Conservation (phyloP, 2,113 vertebrate species). For the Ramphastos sulfuratus region DNA sequence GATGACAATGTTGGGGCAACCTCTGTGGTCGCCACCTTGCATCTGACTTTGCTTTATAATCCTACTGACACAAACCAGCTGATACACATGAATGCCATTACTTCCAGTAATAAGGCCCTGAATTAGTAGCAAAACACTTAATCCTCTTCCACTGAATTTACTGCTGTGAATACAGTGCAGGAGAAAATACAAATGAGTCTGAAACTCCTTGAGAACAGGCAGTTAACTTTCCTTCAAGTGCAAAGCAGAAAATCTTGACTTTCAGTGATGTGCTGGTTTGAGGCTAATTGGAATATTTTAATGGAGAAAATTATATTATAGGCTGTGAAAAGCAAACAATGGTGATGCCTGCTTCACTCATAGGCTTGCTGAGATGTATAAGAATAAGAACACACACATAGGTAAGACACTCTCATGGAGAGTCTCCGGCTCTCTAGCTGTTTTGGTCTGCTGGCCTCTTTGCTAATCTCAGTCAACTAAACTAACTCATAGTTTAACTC, state of each 20-base stretch:
- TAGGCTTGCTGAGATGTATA: too few species aligned
- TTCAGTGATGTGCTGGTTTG: neutral
- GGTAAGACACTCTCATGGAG: too few species aligned
- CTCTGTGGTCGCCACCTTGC: neutral
- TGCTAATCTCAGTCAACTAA: too few species aligned
- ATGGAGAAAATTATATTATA: too few species aligned
- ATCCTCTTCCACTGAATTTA: slow-evolving; percentile 16
- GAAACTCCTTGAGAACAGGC: neutral
- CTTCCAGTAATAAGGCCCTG: neutral
- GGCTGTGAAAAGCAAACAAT: too few species aligned
- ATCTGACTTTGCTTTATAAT: neutral
- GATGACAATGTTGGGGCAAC: neutral
- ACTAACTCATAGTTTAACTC: too few species aligned
- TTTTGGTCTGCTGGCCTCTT: too few species aligned
- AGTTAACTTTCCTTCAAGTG: neutral
- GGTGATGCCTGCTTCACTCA: too few species aligned
- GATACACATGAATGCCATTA: neutral
- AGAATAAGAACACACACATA: too few species aligned
- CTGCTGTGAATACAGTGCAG: neutral
- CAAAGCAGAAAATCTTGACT: neutral
- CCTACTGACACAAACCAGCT: neutral
- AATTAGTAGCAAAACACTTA: slow-evolving; percentile 32
- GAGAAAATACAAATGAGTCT: neutral
- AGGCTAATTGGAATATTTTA: too few species aligned
- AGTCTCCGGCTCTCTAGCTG: too few species aligned